Conservation (phyloP, 2,113 vertebrate genomes). For the Neodontobutis hainanensis region DNA sequence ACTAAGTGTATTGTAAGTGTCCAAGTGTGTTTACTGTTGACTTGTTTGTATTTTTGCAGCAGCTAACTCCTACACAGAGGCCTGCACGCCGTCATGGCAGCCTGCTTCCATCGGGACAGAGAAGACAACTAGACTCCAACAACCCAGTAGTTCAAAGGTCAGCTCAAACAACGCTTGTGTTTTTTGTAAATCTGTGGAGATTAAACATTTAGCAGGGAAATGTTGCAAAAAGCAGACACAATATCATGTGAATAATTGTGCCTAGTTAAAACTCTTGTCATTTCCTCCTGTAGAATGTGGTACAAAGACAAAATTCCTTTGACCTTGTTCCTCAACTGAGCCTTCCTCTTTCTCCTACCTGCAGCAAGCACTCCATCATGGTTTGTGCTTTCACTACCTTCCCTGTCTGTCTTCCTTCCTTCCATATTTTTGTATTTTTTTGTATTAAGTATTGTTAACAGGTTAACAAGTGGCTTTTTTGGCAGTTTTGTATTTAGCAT, state of each 20-base stretch:
- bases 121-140: constrained; percentile 76
- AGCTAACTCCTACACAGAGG: constrained; percentile 83
- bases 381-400: constrained; percentile 72
- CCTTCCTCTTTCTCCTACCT: constrained; percentile 74
- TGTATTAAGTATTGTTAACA: constrained; percentile 21
- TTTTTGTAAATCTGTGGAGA: constrained; percentile 25
- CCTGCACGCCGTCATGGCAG: constrained; percentile 83
- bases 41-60: constrained; percentile 47
- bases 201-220: constrained; percentile 16
- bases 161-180: constrained; percentile 24
- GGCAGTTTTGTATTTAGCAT: too few species aligned
- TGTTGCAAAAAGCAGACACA: constrained; percentile 8
- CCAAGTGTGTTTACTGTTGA: constrained; percentile 16
- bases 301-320: constrained; percentile 78
- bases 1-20: background rate
- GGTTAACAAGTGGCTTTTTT: too few species aligned
- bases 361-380: constrained; percentile 82
- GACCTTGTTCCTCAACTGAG: constrained; percentile 79
- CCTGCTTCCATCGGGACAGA: constrained; percentile 68
- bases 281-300: constrained; percentile 76
- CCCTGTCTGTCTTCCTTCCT: constrained; percentile 43
- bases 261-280: constrained; percentile 31
- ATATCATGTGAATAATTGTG: constrained; percentile 7
- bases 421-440: constrained; percentile 32
- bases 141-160: constrained; percentile 80